Base-by-base conservation (phyloP, 2,888 invertebrate genomes). In the Cheilosia variabilis region DNA sequence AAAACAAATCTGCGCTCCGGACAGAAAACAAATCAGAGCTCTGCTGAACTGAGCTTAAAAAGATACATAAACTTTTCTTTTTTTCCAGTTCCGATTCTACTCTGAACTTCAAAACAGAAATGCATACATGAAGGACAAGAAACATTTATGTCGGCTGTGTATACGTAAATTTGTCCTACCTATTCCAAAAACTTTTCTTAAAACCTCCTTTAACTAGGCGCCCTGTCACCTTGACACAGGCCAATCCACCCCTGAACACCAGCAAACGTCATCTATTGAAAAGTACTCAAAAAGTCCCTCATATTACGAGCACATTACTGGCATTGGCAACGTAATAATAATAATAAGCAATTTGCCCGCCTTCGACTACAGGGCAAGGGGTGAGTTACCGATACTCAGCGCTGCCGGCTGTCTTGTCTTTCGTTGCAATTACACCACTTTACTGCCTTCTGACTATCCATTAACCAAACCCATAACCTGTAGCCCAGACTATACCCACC, bases 341-440 rank as follows among this genome's bases (percentile, higher is more conserved):
- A 86, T 86, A 86, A 86, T 86, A 86, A 86, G 72, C 86, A 81
- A 77, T 86, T 86, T 86, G 77, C 71, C 86, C 81, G 62, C 81
- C 81, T 80, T 72, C 72, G 13, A 58, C 63, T 6, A 13, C 17
- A 31, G 37, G 27, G 66, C 7, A 47, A 50, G 75, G 57, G 75
- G 77, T 57, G 52, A 66, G 15, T 68, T 63, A 72, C 62, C 34
- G 27, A 53, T 50, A 68, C 13, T n/a, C 58, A 50, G 52, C 55
- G 72, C 77, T 77, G 75, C 65, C 66, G 84, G 80, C 80, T 71
- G 76, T 60, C 80, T 80, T 81, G 76, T 81, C 72, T 72, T 55
- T 63, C 76, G 57, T 66, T 71, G 62, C 75, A 80, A 80, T 71
- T 80, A 72, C 81, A 86, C 71, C 71, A 60, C 71, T 81, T 75